phyloP scores from a whole-genome alignment of 1,140 invertebrate species.

The Drosophila chauvacae region DNA sequence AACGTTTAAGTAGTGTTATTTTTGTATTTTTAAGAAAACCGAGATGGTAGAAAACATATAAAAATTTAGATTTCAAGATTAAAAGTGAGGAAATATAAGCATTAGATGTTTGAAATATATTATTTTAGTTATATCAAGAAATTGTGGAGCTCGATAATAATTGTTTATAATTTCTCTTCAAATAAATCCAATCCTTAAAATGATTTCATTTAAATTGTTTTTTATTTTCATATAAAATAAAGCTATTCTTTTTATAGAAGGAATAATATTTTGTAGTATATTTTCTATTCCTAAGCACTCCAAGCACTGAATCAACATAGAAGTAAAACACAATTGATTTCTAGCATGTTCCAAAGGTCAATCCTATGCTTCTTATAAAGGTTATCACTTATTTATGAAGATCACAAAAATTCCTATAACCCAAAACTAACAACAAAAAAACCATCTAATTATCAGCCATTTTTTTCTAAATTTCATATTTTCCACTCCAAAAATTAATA shows the following conservation, averaged over 20 bases:
- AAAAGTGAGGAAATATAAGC: not conserved
- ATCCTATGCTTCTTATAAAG: not conserved
- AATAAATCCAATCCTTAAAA: not conserved
- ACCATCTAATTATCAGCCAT: not conserved
- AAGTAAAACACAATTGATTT: not conserved
- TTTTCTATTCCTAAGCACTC: not conserved
- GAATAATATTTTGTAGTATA: not conserved
- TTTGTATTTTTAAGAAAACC: too few species aligned
- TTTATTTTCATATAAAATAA: not conserved
- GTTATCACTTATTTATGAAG: conserved; percentile 1
- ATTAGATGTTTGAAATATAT: not conserved
- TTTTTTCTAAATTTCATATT: conserved; percentile 10
- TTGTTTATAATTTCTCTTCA: not conserved
- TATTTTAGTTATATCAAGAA: not conserved
- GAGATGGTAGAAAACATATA: not conserved
- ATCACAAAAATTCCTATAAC: not conserved
- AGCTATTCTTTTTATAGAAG: not conserved
- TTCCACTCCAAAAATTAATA: conserved; percentile 35
- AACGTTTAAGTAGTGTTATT: too few species aligned
- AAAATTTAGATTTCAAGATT: not conserved
- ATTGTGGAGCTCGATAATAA: not conserved
- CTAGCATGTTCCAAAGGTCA: not conserved
- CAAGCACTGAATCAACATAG: not conserved
- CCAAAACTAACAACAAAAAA: not conserved
- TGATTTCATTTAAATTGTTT: not conserved